Percentiles rank a stretch among this genome's conserved stretches.
phyloP scores from a whole-genome alignment of 2,888 invertebrate species.

The Ctenicera cuprea region DNA sequence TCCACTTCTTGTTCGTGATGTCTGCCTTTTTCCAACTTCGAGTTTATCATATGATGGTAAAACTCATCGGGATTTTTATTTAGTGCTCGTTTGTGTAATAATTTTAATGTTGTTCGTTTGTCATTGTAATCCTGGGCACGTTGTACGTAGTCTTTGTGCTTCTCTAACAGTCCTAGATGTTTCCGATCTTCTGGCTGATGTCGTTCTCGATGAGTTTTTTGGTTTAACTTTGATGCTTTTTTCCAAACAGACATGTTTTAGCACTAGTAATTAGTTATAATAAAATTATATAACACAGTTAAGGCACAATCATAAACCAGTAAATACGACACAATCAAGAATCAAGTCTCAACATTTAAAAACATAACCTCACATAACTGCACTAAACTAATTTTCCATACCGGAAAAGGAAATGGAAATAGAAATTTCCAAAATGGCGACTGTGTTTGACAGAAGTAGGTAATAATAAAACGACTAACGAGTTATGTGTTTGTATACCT shows the following conservation, averaged over 20 bases:
- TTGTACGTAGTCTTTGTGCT: conserved; percentile 90
- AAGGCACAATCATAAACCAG: no score
- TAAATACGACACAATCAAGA: no score
- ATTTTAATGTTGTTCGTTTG: conserved; percentile 88
- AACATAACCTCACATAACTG: no score
- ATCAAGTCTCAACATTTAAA: no score
- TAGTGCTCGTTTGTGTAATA: conserved; percentile 87
- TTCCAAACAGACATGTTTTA: conserved; percentile 90
- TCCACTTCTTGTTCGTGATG: conserved; percentile 83
- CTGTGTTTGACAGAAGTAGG: no score
- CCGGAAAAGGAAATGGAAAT: no score
- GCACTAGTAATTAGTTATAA: neutral
- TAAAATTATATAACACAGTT: no score
- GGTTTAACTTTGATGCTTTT: conserved; percentile 89
- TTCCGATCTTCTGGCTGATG: conserved; percentile 87
- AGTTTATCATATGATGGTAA: conserved; percentile 97
- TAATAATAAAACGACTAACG: no score
- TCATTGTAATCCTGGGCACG: conserved; percentile 87
- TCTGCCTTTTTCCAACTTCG: conserved; percentile 78
- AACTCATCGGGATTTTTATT: conserved; percentile 99
- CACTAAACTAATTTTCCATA: no score
- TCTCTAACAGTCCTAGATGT: conserved; percentile 89
- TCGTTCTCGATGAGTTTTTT: conserved; percentile 89
- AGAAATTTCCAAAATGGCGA: no score
- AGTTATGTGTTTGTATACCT: no score